Evolutionary conservation across 2,888 invertebrate genomes (phyloP).

Genomic region (Abscondita cerata): DNA sequence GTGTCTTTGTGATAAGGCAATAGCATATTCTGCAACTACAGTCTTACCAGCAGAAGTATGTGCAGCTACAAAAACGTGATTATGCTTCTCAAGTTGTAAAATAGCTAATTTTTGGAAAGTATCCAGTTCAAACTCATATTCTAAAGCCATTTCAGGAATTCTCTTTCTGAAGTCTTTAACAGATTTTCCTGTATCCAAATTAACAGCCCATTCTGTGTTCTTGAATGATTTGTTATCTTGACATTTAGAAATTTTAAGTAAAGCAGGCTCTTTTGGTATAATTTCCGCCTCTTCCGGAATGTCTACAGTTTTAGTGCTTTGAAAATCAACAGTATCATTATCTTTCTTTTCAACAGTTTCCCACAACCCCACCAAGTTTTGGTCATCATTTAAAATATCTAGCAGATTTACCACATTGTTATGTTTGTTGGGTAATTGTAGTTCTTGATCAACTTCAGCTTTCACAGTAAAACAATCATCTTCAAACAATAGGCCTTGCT

Average conservation of each 20-base stretch:
- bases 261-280: conserved; percentile 61
- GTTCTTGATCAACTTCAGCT: conserved; percentile 28
- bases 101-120: conserved; percentile 98
- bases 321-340: conserved; percentile 29
- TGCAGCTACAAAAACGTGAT: conserved; percentile 98
- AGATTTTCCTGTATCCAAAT: conserved; percentile 81
- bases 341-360: conserved; percentile 31
- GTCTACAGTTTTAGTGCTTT: conserved; percentile 36
- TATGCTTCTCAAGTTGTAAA: conserved; percentile 88
- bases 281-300: conserved; percentile 51
- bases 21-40: conserved; percentile 98
- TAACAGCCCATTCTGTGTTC: conserved; percentile 86
- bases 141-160: conserved; percentile 84
- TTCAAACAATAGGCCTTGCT: conserved; percentile 65
- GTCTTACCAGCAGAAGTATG: conserved; percentile 99
- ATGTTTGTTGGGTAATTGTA: conserved; percentile 42
- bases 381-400: conserved; percentile 67
- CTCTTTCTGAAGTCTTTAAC: conserved; percentile 81
- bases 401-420: conserved; percentile 64
- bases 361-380: conserved; percentile 57
- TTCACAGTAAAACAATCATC: conserved; percentile 63
- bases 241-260: conserved; percentile 70
- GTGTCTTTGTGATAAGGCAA: conserved; percentile 91
- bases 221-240: conserved; percentile 32
- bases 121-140: conserved; percentile 91